These are phyloP conservation scores for Nyctibius bracteatus DNA, from an alignment of 2,113 vertebrate species.

Conservation along the genomic window DNA sequence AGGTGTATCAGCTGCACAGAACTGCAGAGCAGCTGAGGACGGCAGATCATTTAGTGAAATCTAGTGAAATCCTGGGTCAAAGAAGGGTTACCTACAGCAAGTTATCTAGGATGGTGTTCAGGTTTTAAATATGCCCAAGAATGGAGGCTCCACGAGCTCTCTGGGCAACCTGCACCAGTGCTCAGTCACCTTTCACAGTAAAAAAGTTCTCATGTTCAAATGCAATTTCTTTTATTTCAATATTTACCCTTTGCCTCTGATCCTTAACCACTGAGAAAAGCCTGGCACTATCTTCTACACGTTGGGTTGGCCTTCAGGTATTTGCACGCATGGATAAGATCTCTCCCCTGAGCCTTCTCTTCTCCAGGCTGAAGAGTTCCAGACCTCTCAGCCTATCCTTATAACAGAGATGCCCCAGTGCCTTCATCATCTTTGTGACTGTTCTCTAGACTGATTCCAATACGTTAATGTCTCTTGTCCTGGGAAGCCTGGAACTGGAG, in stretches of 20 bases:
- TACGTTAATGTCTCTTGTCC: background rate
- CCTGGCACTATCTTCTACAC: background rate
- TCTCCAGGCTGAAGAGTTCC: too few relatives aligned
- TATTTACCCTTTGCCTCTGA: background rate
- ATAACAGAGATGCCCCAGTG: background rate
- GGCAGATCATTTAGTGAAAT: background rate
- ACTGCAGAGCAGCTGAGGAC: background rate
- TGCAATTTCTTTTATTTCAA: background rate
- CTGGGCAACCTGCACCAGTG: background rate
- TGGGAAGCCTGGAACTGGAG: background rate
- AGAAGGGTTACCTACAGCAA: background rate
- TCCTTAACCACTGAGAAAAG: background rate
- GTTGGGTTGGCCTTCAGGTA: rapidly evolving
- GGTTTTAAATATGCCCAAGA: background rate
- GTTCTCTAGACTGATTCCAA: background rate
- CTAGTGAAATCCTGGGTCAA: background rate
- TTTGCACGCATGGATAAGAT: background rate
- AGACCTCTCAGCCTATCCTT: background rate
- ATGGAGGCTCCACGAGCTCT: background rate
- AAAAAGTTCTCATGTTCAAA: background rate
- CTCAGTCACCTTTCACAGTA: background rate
- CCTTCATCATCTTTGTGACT: background rate
- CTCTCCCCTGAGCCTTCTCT: background rate
- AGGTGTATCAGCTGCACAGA: background rate
- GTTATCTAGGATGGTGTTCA: background rate